These are phyloP conservation scores for Collichthys lucidus DNA, from an alignment of 2,113 vertebrate species.

Conservation along the genomic window DNA sequence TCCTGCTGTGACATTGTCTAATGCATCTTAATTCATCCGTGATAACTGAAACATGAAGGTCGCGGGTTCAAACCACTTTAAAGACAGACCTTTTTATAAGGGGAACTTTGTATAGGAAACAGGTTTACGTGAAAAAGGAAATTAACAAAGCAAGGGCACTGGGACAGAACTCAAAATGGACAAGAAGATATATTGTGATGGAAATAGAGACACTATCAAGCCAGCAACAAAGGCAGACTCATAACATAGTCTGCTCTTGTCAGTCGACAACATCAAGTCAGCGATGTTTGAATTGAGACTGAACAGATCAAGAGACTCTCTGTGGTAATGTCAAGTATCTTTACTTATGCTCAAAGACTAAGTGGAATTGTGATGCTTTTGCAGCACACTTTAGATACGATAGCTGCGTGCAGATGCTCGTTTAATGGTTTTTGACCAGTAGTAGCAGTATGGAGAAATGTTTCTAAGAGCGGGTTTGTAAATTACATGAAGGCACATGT, in stretches of 20 bases:
- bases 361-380: slow-evolving; percentile 4
- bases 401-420: neutral
- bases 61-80: too few species aligned
- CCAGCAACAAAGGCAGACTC: neutral
- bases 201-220: too few species aligned
- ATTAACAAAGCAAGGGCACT: neutral
- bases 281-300: neutral
- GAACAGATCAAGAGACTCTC: slow-evolving; percentile 25
- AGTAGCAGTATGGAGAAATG: neutral
- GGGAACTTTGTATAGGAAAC: too few species aligned
- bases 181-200: neutral
- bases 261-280: slow-evolving; percentile 4
- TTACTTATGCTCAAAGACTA: slow-evolving; percentile 17
- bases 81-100: too few species aligned
- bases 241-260: neutral
- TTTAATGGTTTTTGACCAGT: neutral
- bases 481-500: neutral
- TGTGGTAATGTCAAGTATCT: slow-evolving; percentile 37
- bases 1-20: slow-evolving; percentile 10
- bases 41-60: too few species aligned
- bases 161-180: neutral
- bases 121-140: too few species aligned
- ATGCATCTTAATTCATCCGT: slow-evolving; percentile 7
- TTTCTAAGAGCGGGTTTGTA: neutral
- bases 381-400: neutral